Percentiles rank a stretch among this genome's conserved stretches.
Evolutionary conservation across 2,113 vertebrate genomes (phyloP).

Genomic region (Clarias macrocephalus): DNA sequence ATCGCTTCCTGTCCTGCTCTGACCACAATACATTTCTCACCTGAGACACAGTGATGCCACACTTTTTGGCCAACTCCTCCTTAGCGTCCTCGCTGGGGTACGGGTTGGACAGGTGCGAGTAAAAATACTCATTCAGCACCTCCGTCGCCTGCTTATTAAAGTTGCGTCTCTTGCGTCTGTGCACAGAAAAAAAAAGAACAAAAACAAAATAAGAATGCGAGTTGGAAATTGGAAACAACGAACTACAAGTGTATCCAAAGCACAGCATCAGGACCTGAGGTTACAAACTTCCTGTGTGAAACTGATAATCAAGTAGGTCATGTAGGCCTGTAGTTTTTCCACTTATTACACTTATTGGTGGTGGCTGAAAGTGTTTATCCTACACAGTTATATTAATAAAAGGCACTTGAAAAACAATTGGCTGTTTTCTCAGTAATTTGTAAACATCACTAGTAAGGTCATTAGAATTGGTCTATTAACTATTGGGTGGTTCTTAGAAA

Average conservation of each 20-base stretch:
- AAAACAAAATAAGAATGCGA: not conserved
- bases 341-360: too few relatives aligned
- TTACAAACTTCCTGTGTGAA: not conserved
- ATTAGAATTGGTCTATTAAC: too few relatives aligned
- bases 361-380: too few relatives aligned
- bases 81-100: slow-evolving; percentile 91
- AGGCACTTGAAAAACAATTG: too few relatives aligned
- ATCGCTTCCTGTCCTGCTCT: not conserved
- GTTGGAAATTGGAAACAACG: not conserved
- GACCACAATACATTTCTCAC: slow-evolving; percentile 56
- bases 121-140: slow-evolving; percentile 90
- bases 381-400: too few relatives aligned
- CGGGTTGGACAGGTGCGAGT: slow-evolving; percentile 88
- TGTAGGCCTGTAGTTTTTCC: too few relatives aligned
- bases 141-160: slow-evolving; percentile 91
- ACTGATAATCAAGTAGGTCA: not conserved
- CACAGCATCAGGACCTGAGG: not conserved
- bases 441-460: too few relatives aligned
- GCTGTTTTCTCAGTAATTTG: too few relatives aligned
- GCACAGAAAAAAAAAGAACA: not conserved
- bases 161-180: slow-evolving; percentile 82
- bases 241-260: not conserved
- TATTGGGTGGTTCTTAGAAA: too few relatives aligned
- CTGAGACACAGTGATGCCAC: slow-evolving; percentile 87
- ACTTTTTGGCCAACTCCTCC: slow-evolving; percentile 88